Conservation (phyloP, 2,113 vertebrate species). For the Zingel zingel region DNA sequence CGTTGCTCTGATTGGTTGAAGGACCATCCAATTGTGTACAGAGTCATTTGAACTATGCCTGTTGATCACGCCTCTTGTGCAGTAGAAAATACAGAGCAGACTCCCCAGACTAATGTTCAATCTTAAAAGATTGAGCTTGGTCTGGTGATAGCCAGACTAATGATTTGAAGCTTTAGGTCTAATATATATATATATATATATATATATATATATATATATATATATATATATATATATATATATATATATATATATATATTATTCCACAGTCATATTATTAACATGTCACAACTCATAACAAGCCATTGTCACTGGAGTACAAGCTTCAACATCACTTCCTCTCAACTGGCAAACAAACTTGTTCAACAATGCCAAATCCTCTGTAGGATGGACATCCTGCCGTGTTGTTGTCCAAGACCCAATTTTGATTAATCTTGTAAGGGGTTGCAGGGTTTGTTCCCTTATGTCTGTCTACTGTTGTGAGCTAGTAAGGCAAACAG, state of each 20-base stretch:
- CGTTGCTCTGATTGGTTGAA: no score
- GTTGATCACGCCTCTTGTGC: no score
- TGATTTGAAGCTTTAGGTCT: neutral
- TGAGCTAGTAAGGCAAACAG: constrained; percentile 50
- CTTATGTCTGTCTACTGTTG: constrained; percentile 43
- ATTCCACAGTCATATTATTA: constrained; percentile 20
- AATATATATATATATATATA: neutral
- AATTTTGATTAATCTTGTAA: constrained; percentile 17
- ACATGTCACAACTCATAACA: constrained; percentile 10
- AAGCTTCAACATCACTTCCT: constrained; percentile 47
- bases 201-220: no score
- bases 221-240: no score
- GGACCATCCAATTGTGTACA: no score
- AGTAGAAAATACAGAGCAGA: no score
- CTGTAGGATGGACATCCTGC: constrained; percentile 61
- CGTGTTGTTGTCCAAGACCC: constrained; percentile 41
- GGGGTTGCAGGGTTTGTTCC: constrained; percentile 23
- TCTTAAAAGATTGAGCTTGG: no score
- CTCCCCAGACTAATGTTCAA: no score
- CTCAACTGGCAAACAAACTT: constrained; percentile 45
- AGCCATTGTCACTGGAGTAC: constrained; percentile 5
- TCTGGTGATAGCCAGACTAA: neutral
- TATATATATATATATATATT: no score
- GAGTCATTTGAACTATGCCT: no score
- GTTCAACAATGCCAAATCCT: constrained; percentile 48